Conservation (phyloP, 1,140 invertebrate genomes). For the Nasonia giraulti region DNA sequence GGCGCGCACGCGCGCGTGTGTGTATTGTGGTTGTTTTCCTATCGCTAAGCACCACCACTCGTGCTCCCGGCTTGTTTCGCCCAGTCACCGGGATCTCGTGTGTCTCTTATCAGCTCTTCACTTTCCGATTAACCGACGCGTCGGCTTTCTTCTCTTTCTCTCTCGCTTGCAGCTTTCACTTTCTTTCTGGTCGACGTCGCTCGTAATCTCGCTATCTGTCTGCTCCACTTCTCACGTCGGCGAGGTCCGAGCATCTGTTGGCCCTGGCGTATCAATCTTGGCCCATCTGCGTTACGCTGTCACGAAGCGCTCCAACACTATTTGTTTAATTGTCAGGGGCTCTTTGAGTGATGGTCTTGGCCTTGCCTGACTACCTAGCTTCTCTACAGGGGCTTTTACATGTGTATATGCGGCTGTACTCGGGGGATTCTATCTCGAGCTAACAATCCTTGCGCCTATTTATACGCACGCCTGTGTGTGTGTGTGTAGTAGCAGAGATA, state of each 20-base stretch:
- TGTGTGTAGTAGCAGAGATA: not conserved
- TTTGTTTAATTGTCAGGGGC: constrained; percentile 46
- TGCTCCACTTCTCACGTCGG: constrained; percentile 4
- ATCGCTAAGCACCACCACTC: no score
- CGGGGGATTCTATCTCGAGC: no score
- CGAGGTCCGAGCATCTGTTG: not conserved
- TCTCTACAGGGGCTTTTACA: not conserved
- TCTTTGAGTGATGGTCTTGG: constrained; percentile 32
- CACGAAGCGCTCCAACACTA: not conserved
- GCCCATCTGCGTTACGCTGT: not conserved
- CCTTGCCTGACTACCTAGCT: not conserved
- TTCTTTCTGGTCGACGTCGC: not conserved
- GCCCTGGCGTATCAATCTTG: constrained; percentile 22
- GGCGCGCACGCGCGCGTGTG: no score
- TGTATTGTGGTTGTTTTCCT: not conserved
- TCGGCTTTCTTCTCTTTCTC: not conserved
- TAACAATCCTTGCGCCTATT: no score
- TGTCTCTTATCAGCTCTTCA: not conserved
- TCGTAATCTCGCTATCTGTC: constrained; percentile 7
- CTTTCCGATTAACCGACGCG: not conserved
- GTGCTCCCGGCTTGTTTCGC: not conserved
- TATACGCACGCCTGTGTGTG: no score
- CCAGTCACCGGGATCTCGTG: not conserved
- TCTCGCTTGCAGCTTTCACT: not conserved
- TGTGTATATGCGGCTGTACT: no score